These are phyloP conservation scores for Mycalesis mineus DNA, from an alignment of 2,888 invertebrate species.

Conservation along the genomic window DNA sequence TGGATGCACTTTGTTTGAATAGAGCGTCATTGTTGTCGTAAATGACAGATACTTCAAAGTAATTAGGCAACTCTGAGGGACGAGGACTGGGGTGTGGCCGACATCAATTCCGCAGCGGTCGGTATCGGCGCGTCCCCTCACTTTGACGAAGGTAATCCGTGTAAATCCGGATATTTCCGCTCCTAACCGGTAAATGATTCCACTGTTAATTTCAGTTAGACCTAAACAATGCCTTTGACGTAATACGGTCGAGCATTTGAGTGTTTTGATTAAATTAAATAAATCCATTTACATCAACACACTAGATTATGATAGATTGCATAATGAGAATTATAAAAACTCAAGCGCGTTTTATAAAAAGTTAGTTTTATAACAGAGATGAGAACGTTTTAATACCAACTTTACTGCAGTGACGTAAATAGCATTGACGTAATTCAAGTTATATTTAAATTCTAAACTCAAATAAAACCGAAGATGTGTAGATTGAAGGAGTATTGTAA, in stretches of 20 bases:
- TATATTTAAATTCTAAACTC: too few relatives aligned
- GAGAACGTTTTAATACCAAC: too few relatives aligned
- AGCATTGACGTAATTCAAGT: too few relatives aligned
- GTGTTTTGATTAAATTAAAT: too few relatives aligned
- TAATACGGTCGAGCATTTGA: background rate
- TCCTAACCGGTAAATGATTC: slow-evolving; percentile 13
- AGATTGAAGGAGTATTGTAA: too few relatives aligned
- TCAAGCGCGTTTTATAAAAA: too few relatives aligned
- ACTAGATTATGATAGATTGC: too few relatives aligned
- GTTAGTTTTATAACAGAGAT: too few relatives aligned
- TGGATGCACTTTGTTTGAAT: background rate
- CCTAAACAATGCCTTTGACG: background rate
- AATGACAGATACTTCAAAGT: background rate
- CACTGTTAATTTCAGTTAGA: slow-evolving; percentile 17
- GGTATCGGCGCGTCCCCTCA: slow-evolving; percentile 59
- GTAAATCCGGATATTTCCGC: slow-evolving; percentile 17
- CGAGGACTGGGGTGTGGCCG: slow-evolving; percentile 53
- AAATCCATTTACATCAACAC: too few relatives aligned
- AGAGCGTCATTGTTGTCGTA: background rate
- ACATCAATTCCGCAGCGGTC: slow-evolving; percentile 66
- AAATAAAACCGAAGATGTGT: too few relatives aligned
- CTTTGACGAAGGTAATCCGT: slow-evolving; percentile 63
- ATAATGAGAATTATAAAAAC: too few relatives aligned
- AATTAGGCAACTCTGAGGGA: slow-evolving; percentile 32
- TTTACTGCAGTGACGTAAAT: too few relatives aligned